Evolutionary conservation across 2,113 vertebrate genomes (phyloP), one percentile per base, ranked within the genome.

Genomic region (Carettochelys insculpta): DNA sequence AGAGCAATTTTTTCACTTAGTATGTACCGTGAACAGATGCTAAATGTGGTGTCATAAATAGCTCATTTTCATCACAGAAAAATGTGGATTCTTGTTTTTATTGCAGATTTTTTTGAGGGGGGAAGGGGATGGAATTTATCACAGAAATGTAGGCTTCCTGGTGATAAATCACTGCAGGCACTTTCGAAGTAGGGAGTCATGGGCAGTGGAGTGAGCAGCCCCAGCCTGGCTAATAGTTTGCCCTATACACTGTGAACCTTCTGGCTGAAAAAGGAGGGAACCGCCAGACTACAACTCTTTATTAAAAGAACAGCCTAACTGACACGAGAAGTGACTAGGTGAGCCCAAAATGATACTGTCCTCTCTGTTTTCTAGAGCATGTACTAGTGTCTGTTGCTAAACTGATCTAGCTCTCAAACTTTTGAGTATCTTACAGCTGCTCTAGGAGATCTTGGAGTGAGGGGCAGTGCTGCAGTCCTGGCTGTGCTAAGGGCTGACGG

Each of bases 351-450:
- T 38, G 41, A 12, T 11, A 25, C 11, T 38, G 68, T 73, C 11
- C 20, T 73, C 20, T 73, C 65, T 65, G 27, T n/a, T 38, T 71
- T 41, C 65, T 58, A 27, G 54, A 58, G 29, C 25, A 16, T 76
- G 27, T 12, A 25, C 41, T 11, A 43, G 43, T 73, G 41, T 73
- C 38, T 71, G 4, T 25, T 47, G 38, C 27, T 76, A 76, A 45
- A 29, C 73, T 76, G 43, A 2, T 19, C 43, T 13, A 0, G 38
- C 2, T 20, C n/a, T 5, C 31, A 11, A 25, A 24, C 19, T 5
- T 10, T 12, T 5, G 1, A 0, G 29, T 14, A 8, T 31, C 31
- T 34, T 61, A 17, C 34, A 2, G 38, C 47, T 51, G 61, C 31
- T 53, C 24, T 11, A 11, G 20, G 2, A 6, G 10, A 20, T n/a